phyloP scores from a whole-genome alignment of 2,888 invertebrate genomes.

The Drosophila barbarae region DNA sequence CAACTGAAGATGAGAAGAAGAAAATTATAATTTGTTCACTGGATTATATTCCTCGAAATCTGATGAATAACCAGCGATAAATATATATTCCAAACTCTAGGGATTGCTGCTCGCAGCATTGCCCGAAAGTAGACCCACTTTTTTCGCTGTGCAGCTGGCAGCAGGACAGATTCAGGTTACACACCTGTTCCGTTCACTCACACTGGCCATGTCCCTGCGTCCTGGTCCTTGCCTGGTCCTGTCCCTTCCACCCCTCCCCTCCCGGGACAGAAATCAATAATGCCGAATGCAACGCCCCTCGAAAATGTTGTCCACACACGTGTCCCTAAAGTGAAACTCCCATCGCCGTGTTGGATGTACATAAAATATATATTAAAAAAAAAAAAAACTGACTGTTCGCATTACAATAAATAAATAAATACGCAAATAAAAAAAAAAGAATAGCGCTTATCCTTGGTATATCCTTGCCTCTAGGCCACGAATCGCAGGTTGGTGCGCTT shows the following conservation, averaged over 20 bases:
- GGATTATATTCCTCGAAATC: background rate
- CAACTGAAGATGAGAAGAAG: no score
- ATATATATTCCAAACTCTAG: background rate
- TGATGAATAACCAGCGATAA: background rate
- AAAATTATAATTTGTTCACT: no score
- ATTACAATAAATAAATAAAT: constrained; percentile 47
- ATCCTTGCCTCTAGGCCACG: constrained; percentile 41
- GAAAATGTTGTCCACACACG: constrained; percentile 10
- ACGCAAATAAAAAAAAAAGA: constrained; percentile 42
- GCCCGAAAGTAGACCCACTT: background rate
- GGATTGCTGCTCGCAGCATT: background rate
- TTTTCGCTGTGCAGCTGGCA: constrained; percentile 1
- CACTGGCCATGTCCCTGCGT: constrained; percentile 6
- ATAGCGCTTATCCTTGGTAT: background rate
- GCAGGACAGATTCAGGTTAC: constrained; percentile 39
- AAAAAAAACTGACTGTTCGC: constrained; percentile 18
- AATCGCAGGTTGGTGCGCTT: constrained; percentile 69
- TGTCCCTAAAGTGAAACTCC: constrained; percentile 5
- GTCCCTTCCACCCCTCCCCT: background rate
- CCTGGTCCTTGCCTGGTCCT: background rate
- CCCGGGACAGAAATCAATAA: constrained; percentile 16
- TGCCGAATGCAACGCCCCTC: constrained; percentile 16
- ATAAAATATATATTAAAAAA: constrained; percentile 8
- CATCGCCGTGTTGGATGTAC: constrained; percentile 3
- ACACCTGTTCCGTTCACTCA: constrained; percentile 41